Conservation (phyloP, 2,113 vertebrate species). For the Sylvilagus bachmani region DNA sequence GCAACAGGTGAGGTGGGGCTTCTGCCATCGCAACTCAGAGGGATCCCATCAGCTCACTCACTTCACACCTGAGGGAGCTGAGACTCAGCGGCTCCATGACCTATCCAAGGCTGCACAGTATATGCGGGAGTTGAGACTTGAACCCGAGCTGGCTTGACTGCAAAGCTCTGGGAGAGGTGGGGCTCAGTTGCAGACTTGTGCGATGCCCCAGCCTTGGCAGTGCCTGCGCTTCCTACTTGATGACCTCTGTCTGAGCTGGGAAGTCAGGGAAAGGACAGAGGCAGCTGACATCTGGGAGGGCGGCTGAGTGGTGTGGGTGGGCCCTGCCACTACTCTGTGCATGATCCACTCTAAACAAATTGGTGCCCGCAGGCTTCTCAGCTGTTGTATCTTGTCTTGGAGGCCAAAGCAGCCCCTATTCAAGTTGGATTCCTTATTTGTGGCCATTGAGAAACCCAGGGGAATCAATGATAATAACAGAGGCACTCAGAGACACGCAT, state of each 20-base stretch:
- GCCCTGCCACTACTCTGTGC: not conserved
- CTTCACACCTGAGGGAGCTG: not conserved
- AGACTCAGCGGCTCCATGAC: not conserved
- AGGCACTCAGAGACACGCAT: slow-evolving; percentile 31
- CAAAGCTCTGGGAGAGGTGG: not conserved
- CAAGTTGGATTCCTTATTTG: slow-evolving; percentile 71
- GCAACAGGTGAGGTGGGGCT: not conserved
- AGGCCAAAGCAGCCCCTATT: slow-evolving; percentile 63
- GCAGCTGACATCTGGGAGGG: not conserved
- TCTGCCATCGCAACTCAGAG: not conserved
- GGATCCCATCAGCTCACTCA: not conserved
- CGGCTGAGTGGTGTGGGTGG: not conserved
- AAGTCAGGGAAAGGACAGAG: not conserved
- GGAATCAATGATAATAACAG: slow-evolving; percentile 71
- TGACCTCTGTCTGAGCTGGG: not conserved
- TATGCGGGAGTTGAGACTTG: not conserved
- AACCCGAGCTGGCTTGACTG: not conserved
- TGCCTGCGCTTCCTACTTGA: not conserved
- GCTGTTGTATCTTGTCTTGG: slow-evolving; percentile 4
- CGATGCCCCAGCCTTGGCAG: not conserved
- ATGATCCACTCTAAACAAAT: not conserved
- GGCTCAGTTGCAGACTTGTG: not conserved
- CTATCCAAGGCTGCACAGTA: not conserved
- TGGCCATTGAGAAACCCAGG: slow-evolving; percentile 53
- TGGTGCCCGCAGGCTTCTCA: not conserved